Evolutionary conservation across 2,113 vertebrate species (phyloP), one percentile per base, ranked within the genome.

Genomic region (Nesospiza acunhae): DNA sequence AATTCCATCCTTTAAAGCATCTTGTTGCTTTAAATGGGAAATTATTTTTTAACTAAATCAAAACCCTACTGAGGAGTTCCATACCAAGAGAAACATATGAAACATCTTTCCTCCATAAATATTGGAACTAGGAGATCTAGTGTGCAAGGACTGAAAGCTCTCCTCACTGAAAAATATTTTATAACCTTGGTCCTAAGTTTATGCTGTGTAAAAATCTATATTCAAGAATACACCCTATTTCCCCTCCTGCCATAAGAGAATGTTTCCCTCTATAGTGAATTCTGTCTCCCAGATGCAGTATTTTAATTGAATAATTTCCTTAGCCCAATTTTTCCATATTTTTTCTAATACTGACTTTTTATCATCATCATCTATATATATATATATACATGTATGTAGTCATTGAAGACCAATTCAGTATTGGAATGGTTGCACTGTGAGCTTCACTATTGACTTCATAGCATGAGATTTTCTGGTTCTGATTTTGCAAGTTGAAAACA

Each of bases 401-500:
- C 62, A 64, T 59, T 59, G 60, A 60, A 75, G 49, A 50, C 41
- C 30, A 83, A 13, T 49, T 78, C 84, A 53, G 84, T 77, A 50
- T 22, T 59, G 49, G 31, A 72, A 47, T 79, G 60, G 13, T 47
- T 87, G 81, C 37, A 64, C 31, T 33, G 5, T 87, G 66, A 78
- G 41, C 68, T 91, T 91, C 77, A 68, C 66, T 52, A 21, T 10
- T 86, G 72, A 59, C 83, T 79, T 90, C 52, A 52, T 16, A 72
- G 39, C 39, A 31, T 56, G 73, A 93, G 80, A 35, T 87, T 84
- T 94, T 92, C 80, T 96, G 27, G 42, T 93, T 94, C 68, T 63
- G 73, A 63, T 80, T 93, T 92, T 89, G 37, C 41, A 91, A 91
- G 89, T 47, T 3, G 13, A 66, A 94, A 95, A 89, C 93, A 79